Evolutionary conservation across 2,888 invertebrate species (phyloP), one percentile per base, ranked within the genome.

Genomic region (Luperina testacea): DNA sequence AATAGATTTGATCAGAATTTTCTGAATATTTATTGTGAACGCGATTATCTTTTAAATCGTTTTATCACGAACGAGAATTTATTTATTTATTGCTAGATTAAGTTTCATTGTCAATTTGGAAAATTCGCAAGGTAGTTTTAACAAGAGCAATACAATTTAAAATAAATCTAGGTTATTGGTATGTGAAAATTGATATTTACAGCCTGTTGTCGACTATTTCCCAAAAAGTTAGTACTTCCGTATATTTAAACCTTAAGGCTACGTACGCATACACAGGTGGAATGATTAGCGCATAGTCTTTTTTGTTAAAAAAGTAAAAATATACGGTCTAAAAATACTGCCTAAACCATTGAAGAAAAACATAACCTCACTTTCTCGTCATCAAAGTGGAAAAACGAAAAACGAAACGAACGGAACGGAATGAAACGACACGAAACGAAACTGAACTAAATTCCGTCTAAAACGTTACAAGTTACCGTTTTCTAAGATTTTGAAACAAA

Each of bases 1-100:
- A 68, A 84, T 83, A 84, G 72, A 87, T 88, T 87, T 80, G 45
- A 82, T 82, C 78, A 80, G 83, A 87, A 82, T 87, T 87, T 80
- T 63, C 42, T 67, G 82, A 79, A 84, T 81, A 83, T 81, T 86
- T 59, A 85, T 80, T 81, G 72, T 63, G 74, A 61, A 72, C 74
- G 32, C 74, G 32, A 74, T 83, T 88, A 84, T 74, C 76, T 78
- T 83, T 82, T 72, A 68, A 75, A 77, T 68, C 42, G 65, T 81
- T 86, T 68, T 68, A 53, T 57, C 72, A 32, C n/a, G 13, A 73
- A 63, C 20, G 20, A 72, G 4, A 65, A 20, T 38, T 57, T 42
- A 0, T 71, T 57, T 11, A 11, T 73, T 72, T 73, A 59, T n/a
- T 11, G 57, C 9, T 45, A 7, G n/a, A 57, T 59, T 70, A 42